These are phyloP conservation scores for Aselliscus stoliczkanus DNA, from an alignment of 2,797 vertebrate genomes.

Conservation along the genomic window DNA sequence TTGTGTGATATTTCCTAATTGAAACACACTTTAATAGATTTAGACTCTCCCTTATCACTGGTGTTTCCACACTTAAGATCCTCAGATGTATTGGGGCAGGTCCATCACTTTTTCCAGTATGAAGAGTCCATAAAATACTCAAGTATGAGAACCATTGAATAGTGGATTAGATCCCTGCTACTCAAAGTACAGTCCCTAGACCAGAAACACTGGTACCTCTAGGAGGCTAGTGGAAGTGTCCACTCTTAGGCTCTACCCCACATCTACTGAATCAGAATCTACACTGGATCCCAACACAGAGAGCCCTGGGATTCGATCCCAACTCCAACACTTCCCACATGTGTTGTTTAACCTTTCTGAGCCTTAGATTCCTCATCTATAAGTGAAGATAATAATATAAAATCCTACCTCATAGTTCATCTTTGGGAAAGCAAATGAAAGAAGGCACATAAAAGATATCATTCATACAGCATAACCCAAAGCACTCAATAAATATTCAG, in stretches of 20 bases:
- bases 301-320: background rate
- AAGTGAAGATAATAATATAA: background rate
- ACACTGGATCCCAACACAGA: background rate
- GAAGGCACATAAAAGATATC: background rate
- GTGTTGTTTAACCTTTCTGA: background rate
- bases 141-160: background rate
- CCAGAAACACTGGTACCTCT: background rate
- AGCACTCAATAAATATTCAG: background rate
- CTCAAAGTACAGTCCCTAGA: background rate
- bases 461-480: background rate
- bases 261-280: background rate
- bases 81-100: background rate
- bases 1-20: background rate
- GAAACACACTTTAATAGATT: background rate
- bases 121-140: background rate
- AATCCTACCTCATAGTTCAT: background rate
- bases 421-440: background rate
- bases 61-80: background rate
- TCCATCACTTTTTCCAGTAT: background rate
- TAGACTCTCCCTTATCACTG: background rate
- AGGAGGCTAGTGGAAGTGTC: no score
- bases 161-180: background rate
- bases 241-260: background rate
- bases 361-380: background rate
- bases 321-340: background rate